Conservation (phyloP, 2,113 vertebrate species). For the Tenebrosternarchus preto region DNA sequence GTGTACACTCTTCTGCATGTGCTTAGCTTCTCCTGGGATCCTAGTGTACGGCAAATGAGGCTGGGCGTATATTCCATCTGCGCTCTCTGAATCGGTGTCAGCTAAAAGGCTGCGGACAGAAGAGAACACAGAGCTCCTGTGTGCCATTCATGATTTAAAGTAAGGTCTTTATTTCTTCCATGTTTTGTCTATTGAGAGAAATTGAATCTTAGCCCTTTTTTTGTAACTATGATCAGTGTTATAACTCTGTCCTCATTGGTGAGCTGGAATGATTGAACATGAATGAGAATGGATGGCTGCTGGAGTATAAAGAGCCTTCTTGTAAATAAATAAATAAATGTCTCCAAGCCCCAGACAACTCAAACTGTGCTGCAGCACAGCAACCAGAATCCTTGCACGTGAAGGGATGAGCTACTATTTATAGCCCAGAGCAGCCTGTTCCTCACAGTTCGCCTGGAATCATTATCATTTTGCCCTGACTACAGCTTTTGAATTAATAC, state of each 20-base stretch:
- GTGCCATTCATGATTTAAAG: not conserved
- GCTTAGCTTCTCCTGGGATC: not conserved
- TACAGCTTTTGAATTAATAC: constrained; percentile 64
- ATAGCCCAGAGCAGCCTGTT: constrained; percentile 59
- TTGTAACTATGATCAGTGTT: constrained; percentile 45
- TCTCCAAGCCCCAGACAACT: not conserved
- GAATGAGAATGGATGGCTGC: constrained; percentile 34
- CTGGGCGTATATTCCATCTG: not conserved
- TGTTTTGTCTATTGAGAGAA: constrained; percentile 34
- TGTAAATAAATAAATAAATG: constrained; percentile 66
- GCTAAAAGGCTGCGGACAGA: not conserved
- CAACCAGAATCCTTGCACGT: constrained; percentile 52
- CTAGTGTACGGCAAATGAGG: not conserved
- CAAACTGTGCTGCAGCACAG: constrained; percentile 40
- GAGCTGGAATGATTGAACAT: constrained; percentile 23
- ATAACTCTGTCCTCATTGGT: constrained; percentile 20
- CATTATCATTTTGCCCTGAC: constrained; percentile 63
- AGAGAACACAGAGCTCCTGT: not conserved
- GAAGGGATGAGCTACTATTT: constrained; percentile 63
- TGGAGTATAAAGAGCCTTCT: constrained; percentile 42
- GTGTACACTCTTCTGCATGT: not conserved
- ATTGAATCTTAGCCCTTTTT: constrained; percentile 36
- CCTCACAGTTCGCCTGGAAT: constrained; percentile 52
- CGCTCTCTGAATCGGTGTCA: constrained; percentile 25
- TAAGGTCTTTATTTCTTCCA: constrained; percentile 17